These are phyloP conservation scores for Drosophila santomea DNA, from an alignment of 1,140 invertebrate genomes.

Conservation along the genomic window DNA sequence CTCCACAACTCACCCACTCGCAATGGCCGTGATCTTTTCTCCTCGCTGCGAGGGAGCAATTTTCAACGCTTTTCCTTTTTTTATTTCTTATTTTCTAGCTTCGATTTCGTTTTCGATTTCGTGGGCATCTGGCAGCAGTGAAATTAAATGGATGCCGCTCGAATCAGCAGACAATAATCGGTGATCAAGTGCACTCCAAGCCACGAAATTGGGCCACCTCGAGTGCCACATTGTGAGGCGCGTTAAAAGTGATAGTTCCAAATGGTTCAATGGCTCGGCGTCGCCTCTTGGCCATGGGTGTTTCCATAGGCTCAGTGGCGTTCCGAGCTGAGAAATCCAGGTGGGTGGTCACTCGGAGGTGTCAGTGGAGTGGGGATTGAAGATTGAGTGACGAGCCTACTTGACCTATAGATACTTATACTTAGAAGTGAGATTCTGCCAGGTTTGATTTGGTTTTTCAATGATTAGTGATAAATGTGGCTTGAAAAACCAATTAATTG, in stretches of 20 bases:
- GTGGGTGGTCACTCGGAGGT: constrained; percentile 25
- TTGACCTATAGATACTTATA: constrained; percentile 3
- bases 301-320: constrained; percentile 39
- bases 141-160: constrained; percentile 63
- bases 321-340: constrained; percentile 15
- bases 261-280: constrained; percentile 40
- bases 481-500: too few species aligned
- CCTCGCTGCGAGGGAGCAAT: constrained; percentile 63
- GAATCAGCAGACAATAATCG: constrained; percentile 67
- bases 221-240: constrained; percentile 57
- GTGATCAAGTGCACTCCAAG: constrained; percentile 70
- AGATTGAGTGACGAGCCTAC: background rate
- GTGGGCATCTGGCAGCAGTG: constrained; percentile 37
- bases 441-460: too few species aligned
- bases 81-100: constrained; percentile 26
- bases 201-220: constrained; percentile 69
- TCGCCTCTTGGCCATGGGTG: constrained; percentile 57
- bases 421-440: too few species aligned
- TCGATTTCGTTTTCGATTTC: constrained; percentile 39
- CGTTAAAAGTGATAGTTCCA: constrained; percentile 60
- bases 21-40: constrained; percentile 27
- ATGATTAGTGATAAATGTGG: too few species aligned
- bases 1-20: constrained; percentile 66
- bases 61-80: constrained; percentile 80
- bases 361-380: constrained; percentile 2